Evolutionary conservation across 2,113 vertebrate genomes (phyloP).

Genomic region (Vulpes lagopus): DNA sequence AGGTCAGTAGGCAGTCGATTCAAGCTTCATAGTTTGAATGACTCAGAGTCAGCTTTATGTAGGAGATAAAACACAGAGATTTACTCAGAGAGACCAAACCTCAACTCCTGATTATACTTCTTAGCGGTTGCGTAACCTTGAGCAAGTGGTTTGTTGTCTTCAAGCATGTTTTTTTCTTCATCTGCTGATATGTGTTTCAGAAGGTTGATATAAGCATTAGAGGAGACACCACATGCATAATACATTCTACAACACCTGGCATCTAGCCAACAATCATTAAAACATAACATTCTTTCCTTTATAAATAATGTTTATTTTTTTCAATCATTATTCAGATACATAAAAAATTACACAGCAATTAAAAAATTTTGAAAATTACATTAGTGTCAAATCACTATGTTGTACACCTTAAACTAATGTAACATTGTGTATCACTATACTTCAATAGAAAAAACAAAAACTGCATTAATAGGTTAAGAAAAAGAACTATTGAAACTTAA

Average conservation of each 20-base stretch:
- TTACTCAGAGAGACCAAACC: not conserved
- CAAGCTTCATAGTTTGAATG: not conserved
- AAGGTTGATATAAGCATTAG: not conserved
- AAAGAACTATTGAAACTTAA: not conserved
- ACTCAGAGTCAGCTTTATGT: not conserved
- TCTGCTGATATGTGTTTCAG: not conserved
- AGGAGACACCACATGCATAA: not conserved
- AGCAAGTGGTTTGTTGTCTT: not conserved
- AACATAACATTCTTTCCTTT: not conserved
- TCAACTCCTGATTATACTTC: constrained; percentile 37
- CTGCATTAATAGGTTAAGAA: not conserved
- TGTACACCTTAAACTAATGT: not conserved
- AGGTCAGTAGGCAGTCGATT: not conserved
- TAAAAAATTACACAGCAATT: not conserved
- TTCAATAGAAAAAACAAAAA: not conserved
- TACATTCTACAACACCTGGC: not conserved
- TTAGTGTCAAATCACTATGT: not conserved
- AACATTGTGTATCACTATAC: not conserved
- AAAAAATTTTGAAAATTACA: not conserved
- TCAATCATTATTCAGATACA: not conserved
- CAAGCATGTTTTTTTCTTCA: not conserved
- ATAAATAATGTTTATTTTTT: not conserved
- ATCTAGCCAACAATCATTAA: not conserved
- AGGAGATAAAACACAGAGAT: not conserved
- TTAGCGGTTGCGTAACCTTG: not conserved